Evolutionary conservation across 92 coral and sea anemone genomes (phyloP), one percentile per base, ranked within the genome.

Genomic region (Zoanthus sansibaricus): DNA sequence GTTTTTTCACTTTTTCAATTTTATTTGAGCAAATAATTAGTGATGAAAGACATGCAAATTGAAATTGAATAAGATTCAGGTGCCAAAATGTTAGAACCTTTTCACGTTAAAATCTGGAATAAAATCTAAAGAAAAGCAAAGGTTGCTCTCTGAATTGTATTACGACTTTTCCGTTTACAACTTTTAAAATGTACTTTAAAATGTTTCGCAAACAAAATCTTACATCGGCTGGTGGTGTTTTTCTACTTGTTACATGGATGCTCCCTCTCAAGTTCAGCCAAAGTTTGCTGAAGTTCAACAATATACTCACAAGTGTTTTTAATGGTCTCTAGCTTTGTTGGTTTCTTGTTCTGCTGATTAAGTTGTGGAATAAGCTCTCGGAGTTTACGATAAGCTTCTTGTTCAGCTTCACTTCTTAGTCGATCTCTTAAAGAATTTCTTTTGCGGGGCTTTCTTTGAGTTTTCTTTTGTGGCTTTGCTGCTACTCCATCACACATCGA

Each of bases 261-360:
- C 47, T 88, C 72, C 30, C 83, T 71, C 67, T 92, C 89, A 9
- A 86, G 44, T 37, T 76, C 87, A 42, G 79, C 51, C 46, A 93
- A 71, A 31, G 89, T 92, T 32, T 95, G 72, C 47, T 93, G 96
- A 7, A 95, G 79, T 78, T 77, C 76, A 54, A 88, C 85, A 3
- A 95, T 95, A 84, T 94, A 95, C 86, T 88, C 78, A 74, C 93
- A 87, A 0, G 98, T 94, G 45, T 95, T 84, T 9, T 90, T 89
- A 13, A 95, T 88, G 46, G 97, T 95, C 47, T 95, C 94, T 0
- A 95, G 86, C 72, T 95, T 95, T 1, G 98, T 95, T 1, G 92
- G 92, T 74, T 92, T 75, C 82, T 92, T 95, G 85, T 80, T 80
- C 61, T 66, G 85, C 25, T 80, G 62, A 46, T 47, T 80, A 5